phyloP scores from a whole-genome alignment of 2,113 vertebrate genomes.

The Mirounga angustirostris region DNA sequence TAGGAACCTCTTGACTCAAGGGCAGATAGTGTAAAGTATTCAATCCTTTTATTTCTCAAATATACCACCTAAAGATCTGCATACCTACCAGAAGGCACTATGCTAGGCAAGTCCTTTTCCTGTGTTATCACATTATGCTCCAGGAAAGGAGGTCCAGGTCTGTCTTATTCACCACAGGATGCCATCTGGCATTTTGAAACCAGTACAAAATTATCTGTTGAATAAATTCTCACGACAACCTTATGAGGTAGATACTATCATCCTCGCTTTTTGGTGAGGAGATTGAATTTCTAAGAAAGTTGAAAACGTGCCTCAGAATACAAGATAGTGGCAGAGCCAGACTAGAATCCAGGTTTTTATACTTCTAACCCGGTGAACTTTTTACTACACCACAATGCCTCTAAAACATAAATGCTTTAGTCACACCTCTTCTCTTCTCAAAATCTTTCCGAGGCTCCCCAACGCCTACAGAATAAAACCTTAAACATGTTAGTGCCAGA shows the following conservation, averaged over 20 bases:
- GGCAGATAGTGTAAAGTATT: not conserved
- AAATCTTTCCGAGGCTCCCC: not conserved
- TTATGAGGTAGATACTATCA: not conserved
- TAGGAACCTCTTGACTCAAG: constrained; percentile 10
- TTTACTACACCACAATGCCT: not conserved
- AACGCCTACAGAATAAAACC: not conserved
- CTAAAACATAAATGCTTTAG: not conserved
- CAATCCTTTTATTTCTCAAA: constrained; percentile 38
- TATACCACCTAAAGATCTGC: constrained; percentile 15
- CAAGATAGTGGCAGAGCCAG: not conserved
- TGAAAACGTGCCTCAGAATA: constrained; percentile 24
- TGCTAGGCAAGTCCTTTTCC: not conserved
- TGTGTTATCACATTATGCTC: not conserved
- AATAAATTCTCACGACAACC: constrained; percentile 11
- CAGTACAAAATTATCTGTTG: not conserved
- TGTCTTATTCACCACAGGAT: not conserved
- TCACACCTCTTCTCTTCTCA: not conserved
- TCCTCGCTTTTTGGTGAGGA: not conserved
- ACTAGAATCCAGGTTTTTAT: not conserved
- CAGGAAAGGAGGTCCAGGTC: not conserved
- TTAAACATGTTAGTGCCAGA: constrained; percentile 13
- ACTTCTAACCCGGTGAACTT: not conserved
- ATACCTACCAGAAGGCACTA: not conserved
- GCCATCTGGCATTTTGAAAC: constrained; percentile 9
- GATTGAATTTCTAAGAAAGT: not conserved